These are phyloP conservation scores for Metridium senile DNA, from an alignment of 92 coral and sea anemone species.

Conservation along the genomic window DNA sequence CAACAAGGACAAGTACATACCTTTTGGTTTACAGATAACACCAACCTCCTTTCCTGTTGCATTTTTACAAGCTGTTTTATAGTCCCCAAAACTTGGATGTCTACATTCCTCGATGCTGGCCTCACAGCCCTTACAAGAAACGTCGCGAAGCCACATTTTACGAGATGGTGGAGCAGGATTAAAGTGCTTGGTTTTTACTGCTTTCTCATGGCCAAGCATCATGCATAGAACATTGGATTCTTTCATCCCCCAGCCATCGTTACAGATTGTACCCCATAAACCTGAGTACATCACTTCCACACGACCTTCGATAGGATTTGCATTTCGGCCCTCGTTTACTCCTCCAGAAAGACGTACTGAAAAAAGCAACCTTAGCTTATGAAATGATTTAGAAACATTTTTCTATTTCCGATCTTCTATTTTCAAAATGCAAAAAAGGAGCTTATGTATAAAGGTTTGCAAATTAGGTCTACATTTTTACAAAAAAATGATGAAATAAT, in stretches of 20 bases:
- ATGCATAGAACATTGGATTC: conserved; percentile 4
- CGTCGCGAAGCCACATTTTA: conserved; percentile 1
- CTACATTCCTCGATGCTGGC: neutral
- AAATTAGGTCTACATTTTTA: no score
- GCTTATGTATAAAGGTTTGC: no score
- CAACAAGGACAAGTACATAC: neutral
- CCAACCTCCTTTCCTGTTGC: neutral
- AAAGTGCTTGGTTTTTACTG: neutral
- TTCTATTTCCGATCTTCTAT: no score
- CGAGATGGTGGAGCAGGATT: conserved; percentile 1
- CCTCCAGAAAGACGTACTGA: neutral
- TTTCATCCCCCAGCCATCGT: conserved; percentile 14
- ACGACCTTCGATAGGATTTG: conserved; percentile 13
- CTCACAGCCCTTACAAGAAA: conserved; percentile 3
- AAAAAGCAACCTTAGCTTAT: no score
- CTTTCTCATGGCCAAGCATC: conserved; percentile 3
- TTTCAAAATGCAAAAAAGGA: no score
- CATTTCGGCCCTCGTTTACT: neutral
- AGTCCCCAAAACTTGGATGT: neutral
- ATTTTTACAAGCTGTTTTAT: neutral
- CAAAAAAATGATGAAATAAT: no score
- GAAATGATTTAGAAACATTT: no score
- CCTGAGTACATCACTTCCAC: neutral
- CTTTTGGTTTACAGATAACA: conserved; percentile 7
- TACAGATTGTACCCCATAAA: conserved; percentile 11